A percentile compares a stretch with the other conserved stretches of the same genome.
Conservation (phyloP, 2,797 vertebrate species). For the Poeciliopsis presidionis region DNA sequence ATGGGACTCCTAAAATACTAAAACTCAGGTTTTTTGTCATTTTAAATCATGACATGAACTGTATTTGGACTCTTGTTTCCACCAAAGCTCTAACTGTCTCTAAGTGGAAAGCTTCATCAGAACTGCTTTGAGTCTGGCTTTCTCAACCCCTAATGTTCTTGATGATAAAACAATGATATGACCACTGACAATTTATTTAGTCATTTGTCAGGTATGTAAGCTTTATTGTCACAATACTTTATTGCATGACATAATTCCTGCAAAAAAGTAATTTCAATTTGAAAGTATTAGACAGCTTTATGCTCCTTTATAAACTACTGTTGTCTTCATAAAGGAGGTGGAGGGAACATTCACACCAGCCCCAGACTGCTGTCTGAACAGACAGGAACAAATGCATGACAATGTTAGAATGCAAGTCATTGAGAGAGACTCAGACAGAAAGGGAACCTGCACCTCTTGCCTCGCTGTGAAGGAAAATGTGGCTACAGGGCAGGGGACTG, state of each 20-base stretch:
- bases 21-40: neutral
- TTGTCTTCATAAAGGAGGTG: conserved; percentile 35
- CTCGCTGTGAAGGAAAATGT: conserved; percentile 33
- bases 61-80: neutral
- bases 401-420: conserved; percentile 41
- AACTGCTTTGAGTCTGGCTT: neutral
- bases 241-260: conserved; percentile 34
- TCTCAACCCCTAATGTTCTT: neutral
- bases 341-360: conserved; percentile 25
- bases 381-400: conserved; percentile 41
- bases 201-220: neutral
- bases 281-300: conserved; percentile 45
- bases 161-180: conserved; percentile 15
- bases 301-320: conserved; percentile 50
- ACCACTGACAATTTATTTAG: conserved; percentile 4
- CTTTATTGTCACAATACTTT: conserved; percentile 10
- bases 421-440: conserved; percentile 41
- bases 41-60: neutral
- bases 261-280: conserved; percentile 30
- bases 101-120: neutral
- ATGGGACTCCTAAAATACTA: neutral
- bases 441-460: conserved; percentile 26
- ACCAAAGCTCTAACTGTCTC: neutral
- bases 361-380: conserved; percentile 33
- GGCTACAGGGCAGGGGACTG: conserved; percentile 35